Percentiles rank a stretch among this genome's conserved stretches.
Evolutionary conservation across 2,888 invertebrate species (phyloP).

Genomic region (Campopleginae sp.): DNA sequence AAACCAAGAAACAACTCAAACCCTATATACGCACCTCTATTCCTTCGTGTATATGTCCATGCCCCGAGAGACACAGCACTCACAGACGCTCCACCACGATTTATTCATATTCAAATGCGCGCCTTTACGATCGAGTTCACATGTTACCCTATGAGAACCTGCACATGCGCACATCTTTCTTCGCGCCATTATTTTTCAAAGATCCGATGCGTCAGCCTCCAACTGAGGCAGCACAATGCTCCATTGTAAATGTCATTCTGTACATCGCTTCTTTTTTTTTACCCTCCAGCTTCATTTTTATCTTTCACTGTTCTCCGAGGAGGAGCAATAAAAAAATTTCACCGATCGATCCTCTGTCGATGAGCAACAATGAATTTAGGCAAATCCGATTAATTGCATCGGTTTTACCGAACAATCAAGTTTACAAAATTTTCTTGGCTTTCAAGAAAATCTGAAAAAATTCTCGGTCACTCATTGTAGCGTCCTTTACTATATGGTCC

Average conservation of each 20-base stretch:
- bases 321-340: not conserved
- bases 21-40: slow-evolving; percentile 4
- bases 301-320: not conserved
- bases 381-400: too few relatives aligned
- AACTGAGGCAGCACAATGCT: slow-evolving; percentile 55
- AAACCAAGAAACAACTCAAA: not conserved
- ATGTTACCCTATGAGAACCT: slow-evolving; percentile 51
- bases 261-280: slow-evolving; percentile 9
- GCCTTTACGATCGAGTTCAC: slow-evolving; percentile 78
- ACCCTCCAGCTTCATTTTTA: not conserved
- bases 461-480: too few relatives aligned
- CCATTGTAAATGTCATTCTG: slow-evolving; percentile 12
- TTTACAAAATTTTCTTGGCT: too few relatives aligned
- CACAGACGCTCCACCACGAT: slow-evolving; percentile 74
- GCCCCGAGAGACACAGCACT: slow-evolving; percentile 61
- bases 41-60: slow-evolving; percentile 37
- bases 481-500: too few relatives aligned
- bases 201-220: slow-evolving; percentile 65
- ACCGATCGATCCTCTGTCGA: not conserved
- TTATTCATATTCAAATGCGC: slow-evolving; percentile 83
- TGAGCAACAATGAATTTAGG: too few relatives aligned
- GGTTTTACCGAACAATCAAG: too few relatives aligned
- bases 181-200: slow-evolving; percentile 60
- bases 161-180: slow-evolving; percentile 33
- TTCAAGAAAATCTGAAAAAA: too few relatives aligned